These are phyloP conservation scores for Ariopsis seemanni DNA, from an alignment of 2,113 vertebrate genomes.

Conservation along the genomic window DNA sequence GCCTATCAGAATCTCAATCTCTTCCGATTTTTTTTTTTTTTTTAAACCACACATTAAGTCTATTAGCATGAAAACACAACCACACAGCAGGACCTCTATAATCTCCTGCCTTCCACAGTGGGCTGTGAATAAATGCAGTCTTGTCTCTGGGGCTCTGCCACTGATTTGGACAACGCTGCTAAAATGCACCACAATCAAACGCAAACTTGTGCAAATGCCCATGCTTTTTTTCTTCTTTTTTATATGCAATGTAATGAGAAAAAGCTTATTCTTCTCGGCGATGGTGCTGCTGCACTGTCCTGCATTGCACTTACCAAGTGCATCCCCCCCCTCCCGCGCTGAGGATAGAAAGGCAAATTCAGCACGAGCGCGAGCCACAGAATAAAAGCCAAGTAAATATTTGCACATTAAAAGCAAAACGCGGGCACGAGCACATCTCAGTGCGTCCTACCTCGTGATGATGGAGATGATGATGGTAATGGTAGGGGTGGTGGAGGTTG, in stretches of 20 bases:
- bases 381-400: background rate
- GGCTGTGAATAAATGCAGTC: background rate
- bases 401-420: no score
- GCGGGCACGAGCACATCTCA: background rate
- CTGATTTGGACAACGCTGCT: background rate
- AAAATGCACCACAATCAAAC: background rate
- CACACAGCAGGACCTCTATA: background rate
- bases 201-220: background rate
- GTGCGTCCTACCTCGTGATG: background rate
- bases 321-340: background rate
- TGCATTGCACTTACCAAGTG: constrained; percentile 12
- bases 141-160: background rate
- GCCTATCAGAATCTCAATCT: background rate
- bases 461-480: background rate
- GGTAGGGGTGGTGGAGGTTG: background rate
- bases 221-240: background rate
- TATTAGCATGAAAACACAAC: background rate
- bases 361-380: background rate
- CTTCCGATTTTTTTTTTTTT: background rate
- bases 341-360: background rate
- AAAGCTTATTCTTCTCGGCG: background rate
- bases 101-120: background rate
- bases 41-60: background rate
- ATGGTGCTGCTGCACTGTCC: constrained; percentile 10
- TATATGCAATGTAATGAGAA: background rate